Evolutionary conservation across 2,888 invertebrate species (phyloP), one percentile per base, ranked within the genome.

Genomic region (Drosophila yooni): DNA sequence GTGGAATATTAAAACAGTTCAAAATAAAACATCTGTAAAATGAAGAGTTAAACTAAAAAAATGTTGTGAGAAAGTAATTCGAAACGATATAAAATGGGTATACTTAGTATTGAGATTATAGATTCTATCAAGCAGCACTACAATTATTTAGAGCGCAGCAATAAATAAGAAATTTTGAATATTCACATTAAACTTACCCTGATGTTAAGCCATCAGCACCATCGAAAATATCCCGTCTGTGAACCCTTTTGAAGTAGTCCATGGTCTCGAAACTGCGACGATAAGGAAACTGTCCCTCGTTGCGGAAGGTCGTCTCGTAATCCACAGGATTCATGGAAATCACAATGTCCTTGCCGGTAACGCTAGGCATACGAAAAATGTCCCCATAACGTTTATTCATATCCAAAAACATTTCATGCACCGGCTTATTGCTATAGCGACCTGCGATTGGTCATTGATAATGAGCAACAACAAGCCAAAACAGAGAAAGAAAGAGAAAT

Each of bases 241-340:
- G 81, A 0, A 79, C 74, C 18, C 80, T 90, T 29, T 94, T 91
- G 76, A 94, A 94, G 62, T 93, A 90, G 8, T 82, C 81, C 18
- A 94, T 74, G 0, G 93, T 89, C 10, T 93, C 91, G 43, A 94
- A 89, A 4, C 92, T 91, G 1, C 93, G 83, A 51, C 94, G 89
- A 7, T 82, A 59, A 0, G 94, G 94, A 91, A 92, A 94, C 13
- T 83, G 70, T 2, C 94, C 94, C 81, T 94, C 94, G 13, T 92
- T 90, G 5, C 94, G 92, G 70, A 93, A 94, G 53, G 94, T 81
- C 77, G 91, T 91, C 79, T 93, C 93, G 54, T 94, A 93, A 78
- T 94, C 94, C 18, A 94, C 93, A 0, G 95, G 94, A 86, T 94
- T 93, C 83, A 94, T 94, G 8, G 93, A 76, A 11, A 94, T 77